phyloP scores from a whole-genome alignment of 1,140 invertebrate species.

The Drosophila tristis region DNA sequence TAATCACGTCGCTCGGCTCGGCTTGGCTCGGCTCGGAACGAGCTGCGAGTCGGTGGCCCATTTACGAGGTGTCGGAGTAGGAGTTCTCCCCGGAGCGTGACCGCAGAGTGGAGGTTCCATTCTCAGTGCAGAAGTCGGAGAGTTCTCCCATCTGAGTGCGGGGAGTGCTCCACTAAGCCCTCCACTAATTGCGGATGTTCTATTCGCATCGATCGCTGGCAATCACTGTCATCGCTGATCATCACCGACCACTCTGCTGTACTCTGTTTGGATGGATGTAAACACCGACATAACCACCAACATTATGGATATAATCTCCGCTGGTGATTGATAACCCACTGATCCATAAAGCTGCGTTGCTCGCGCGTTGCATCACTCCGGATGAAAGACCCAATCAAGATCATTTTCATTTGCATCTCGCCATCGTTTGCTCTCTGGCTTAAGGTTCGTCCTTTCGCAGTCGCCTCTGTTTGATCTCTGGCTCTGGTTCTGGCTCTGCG shows the following conservation, averaged over 20 bases:
- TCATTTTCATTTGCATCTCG: constrained; percentile 21
- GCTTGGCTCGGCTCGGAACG: too few relatives aligned
- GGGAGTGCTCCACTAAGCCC: not conserved
- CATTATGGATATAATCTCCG: constrained; percentile 2
- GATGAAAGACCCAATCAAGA: constrained; percentile 14
- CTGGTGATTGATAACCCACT: constrained; percentile 33
- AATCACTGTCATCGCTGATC: constrained; percentile 8
- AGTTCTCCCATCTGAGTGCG: not conserved
- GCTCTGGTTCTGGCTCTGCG: constrained; percentile 24
- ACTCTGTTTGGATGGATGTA: not conserved
- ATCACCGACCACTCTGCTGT: not conserved
- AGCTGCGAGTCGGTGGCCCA: constrained; percentile 36
- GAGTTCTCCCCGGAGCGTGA: constrained; percentile 26
- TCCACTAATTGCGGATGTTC: constrained; percentile 12
- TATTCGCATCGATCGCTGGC: constrained; percentile 1
- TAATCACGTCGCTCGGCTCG: constrained; percentile 66
- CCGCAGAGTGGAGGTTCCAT: constrained; percentile 12
- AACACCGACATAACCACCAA: constrained; percentile 6
- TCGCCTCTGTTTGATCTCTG: constrained; percentile 43
- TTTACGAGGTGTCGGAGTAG: constrained; percentile 45
- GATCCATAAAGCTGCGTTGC: constrained; percentile 43
- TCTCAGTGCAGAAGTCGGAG: not conserved
- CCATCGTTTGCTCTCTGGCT: constrained; percentile 1
- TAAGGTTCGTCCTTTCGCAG: constrained; percentile 37
- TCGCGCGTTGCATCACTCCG: constrained; percentile 18